A percentile compares a stretch with the other conserved stretches of the same genome.
phyloP scores from a whole-genome alignment of 2,113 vertebrate species.

The Chaetorhynchus papuensis region DNA sequence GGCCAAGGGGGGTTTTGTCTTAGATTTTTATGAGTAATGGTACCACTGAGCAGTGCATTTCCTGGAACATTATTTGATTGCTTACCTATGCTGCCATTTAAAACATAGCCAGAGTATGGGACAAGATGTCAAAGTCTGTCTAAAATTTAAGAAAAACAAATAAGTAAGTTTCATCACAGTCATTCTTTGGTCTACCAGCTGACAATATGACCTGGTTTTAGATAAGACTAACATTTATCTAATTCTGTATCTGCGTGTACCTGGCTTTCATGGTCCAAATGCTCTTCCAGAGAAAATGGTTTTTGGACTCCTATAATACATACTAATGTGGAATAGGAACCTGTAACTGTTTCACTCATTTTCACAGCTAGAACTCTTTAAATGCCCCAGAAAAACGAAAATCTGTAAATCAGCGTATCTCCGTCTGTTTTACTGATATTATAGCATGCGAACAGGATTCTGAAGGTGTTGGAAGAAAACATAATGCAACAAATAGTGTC shows the following conservation, averaged over 20 bases:
- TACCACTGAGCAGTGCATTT: neutral
- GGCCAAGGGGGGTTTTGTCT: neutral
- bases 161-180: neutral
- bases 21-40: neutral
- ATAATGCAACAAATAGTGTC: neutral
- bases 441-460: neutral
- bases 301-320: neutral
- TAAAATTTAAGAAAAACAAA: neutral
- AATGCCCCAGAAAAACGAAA: neutral
- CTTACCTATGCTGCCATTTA: neutral
- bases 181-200: neutral
- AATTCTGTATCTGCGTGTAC: neutral
- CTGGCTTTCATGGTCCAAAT: neutral
- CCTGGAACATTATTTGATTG: neutral
- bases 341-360: neutral
- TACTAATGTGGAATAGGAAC: neutral
- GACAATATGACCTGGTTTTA: neutral
- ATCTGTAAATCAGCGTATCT: neutral
- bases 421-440: neutral
- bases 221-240: neutral
- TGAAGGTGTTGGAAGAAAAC: neutral
- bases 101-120: neutral
- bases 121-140: neutral
- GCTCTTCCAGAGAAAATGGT: neutral
- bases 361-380: neutral